A percentile compares a stretch with the other conserved stretches of the same genome.
These are phyloP conservation scores for Borostomias antarcticus DNA, from an alignment of 2,797 vertebrate genomes.

Conservation along the genomic window DNA sequence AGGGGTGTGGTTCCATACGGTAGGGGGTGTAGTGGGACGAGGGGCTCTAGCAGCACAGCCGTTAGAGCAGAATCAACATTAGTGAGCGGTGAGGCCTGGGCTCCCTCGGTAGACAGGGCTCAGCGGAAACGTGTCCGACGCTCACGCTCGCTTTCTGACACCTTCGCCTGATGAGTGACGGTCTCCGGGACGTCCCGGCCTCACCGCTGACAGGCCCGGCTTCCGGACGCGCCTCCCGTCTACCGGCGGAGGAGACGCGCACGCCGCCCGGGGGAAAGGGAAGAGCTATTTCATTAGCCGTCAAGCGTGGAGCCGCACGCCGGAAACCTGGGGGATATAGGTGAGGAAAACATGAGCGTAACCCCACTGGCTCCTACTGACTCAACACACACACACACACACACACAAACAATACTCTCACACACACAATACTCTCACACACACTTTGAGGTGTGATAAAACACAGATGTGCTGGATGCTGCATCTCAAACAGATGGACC, in stretches of 20 bases:
- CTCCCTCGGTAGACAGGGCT: constrained; percentile 43
- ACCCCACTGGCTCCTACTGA: constrained; percentile 67
- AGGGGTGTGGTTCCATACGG: constrained; percentile 52
- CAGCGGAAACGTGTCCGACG: constrained; percentile 53
- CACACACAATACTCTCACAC: neutral
- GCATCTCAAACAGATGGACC: neutral
- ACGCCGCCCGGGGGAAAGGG: constrained; percentile 33
- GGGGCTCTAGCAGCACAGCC: constrained; percentile 61
- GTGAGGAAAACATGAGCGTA: constrained; percentile 72
- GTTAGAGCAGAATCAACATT: constrained; percentile 79
- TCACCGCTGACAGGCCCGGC: constrained; percentile 67
- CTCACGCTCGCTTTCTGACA: constrained; percentile 49
- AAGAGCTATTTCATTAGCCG: constrained; percentile 73
- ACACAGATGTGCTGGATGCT: neutral
- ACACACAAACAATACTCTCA: neutral
- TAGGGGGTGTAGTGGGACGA: constrained; percentile 66
- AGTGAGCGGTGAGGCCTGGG: constrained; percentile 67
- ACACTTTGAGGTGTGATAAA: neutral
- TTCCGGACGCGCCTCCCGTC: constrained; percentile 68
- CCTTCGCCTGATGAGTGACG: constrained; percentile 61
- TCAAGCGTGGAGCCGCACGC: constrained; percentile 59
- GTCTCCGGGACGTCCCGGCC: constrained; percentile 61
- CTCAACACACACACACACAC: neutral
- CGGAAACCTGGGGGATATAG: constrained; percentile 69
- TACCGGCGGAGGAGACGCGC: constrained; percentile 58